A percentile compares a stretch with the other conserved stretches of the same genome.
These are phyloP conservation scores for Gallinago undulata DNA, from an alignment of 2,113 vertebrate species.

Conservation along the genomic window DNA sequence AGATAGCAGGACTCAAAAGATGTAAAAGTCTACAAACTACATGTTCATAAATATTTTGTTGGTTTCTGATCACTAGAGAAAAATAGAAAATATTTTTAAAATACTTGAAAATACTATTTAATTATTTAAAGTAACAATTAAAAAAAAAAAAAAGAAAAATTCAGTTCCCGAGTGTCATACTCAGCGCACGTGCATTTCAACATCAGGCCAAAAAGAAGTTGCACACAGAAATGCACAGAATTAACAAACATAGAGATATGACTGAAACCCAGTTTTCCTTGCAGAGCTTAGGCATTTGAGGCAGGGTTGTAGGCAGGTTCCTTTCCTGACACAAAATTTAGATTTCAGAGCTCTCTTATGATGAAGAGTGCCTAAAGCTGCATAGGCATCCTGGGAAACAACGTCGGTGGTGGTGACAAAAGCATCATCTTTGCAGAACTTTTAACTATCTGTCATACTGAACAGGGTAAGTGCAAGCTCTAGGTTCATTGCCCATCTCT, in stretches of 20 bases:
- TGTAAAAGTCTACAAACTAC: neutral
- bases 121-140: neutral
- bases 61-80: neutral
- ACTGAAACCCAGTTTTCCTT: neutral
- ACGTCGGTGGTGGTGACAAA: neutral
- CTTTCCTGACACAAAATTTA: neutral
- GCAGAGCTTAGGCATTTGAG: neutral
- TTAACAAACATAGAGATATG: neutral
- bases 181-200: neutral
- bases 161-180: neutral
- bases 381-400: neutral
- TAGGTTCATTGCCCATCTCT: neutral
- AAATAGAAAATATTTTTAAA: neutral
- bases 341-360: neutral
- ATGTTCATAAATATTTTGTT: neutral
- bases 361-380: neutral
- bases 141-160: neutral
- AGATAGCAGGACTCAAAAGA: neutral
- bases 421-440: neutral
- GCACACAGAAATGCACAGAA: neutral
- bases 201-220: neutral
- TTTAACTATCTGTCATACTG: accelerated
- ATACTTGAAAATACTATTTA: neutral
- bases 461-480: neutral
- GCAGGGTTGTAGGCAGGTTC: neutral